A percentile compares a stretch with the other conserved stretches of the same genome.
These are phyloP conservation scores for Myripristis murdjan DNA, from an alignment of 2,797 vertebrate species.

Conservation along the genomic window DNA sequence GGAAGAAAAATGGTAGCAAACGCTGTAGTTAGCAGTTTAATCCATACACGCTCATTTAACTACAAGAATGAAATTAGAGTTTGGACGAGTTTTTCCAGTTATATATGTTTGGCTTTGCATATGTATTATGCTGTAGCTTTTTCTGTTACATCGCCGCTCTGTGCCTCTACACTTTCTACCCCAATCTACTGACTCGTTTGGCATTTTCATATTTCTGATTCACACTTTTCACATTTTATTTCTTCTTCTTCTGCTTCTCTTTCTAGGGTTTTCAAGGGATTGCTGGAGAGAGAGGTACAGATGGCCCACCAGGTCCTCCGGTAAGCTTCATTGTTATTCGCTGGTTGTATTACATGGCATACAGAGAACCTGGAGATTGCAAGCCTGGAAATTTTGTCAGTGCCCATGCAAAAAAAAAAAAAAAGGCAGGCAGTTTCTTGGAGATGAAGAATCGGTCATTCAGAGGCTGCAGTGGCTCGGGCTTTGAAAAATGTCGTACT, in stretches of 20 bases:
- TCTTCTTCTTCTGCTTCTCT: slow-evolving; percentile 15
- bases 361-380: background rate
- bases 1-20: slow-evolving; percentile 24
- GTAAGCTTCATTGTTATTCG: slow-evolving; percentile 75
- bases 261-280: slow-evolving; percentile 87
- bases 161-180: background rate
- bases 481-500: background rate
- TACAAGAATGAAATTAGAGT: slow-evolving; percentile 12
- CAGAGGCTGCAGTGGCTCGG: background rate
- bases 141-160: background rate
- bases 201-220: slow-evolving; percentile 3
- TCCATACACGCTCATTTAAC: slow-evolving; percentile 10
- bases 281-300: slow-evolving; percentile 79
- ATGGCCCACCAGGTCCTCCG: slow-evolving; percentile 82
- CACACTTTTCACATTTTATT: background rate
- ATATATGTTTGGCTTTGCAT: background rate
- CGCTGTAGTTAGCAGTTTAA: slow-evolving; percentile 18
- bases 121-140: background rate
- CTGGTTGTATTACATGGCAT: slow-evolving; percentile 11
- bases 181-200: background rate
- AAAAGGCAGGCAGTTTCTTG: background rate
- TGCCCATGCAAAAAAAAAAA: background rate
- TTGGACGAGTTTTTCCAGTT: slow-evolving; percentile 22
- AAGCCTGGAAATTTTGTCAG: background rate
- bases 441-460: background rate